Percentiles rank a stretch among this genome's conserved stretches.
Evolutionary conservation across 2,113 vertebrate genomes (phyloP).

Genomic region (Isurus oxyrinchus): DNA sequence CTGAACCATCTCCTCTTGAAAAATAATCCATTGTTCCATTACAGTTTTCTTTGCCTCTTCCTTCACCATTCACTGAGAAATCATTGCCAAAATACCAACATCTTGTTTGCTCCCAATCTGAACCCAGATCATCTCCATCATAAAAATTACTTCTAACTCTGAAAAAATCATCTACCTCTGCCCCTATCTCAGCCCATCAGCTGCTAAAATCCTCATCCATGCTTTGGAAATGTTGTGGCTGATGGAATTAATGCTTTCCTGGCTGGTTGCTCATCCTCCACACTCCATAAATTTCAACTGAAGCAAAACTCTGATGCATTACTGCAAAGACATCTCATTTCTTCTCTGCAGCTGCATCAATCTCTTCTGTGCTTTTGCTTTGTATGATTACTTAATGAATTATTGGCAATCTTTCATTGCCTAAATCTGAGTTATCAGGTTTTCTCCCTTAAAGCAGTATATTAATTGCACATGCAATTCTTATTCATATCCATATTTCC

Average conservation of each 20-base stretch:
- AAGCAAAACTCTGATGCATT: not conserved
- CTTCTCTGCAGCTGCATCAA: not conserved
- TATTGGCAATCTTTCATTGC: not conserved
- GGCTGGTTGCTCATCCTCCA: not conserved
- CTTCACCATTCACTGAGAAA: not conserved
- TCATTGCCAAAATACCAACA: not conserved
- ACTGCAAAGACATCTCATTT: not conserved
- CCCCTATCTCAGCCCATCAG: not conserved
- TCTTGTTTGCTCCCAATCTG: not conserved
- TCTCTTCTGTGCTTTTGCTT: not conserved
- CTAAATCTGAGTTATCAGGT: not conserved
- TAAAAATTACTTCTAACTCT: not conserved
- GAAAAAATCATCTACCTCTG: not conserved
- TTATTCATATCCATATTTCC: not conserved
- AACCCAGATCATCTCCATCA: not conserved
- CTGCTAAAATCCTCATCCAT: not conserved
- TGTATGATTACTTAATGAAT: not conserved
- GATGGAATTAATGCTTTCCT: not conserved
- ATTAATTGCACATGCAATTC: not conserved
- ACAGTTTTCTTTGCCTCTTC: not conserved
- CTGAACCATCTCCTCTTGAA: no score
- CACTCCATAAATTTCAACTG: not conserved
- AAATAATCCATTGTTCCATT: no score
- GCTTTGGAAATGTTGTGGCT: not conserved
- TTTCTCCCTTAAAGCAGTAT: not conserved